Base-by-base conservation (phyloP, 2,113 vertebrate species). In the Canis aureus region DNA sequence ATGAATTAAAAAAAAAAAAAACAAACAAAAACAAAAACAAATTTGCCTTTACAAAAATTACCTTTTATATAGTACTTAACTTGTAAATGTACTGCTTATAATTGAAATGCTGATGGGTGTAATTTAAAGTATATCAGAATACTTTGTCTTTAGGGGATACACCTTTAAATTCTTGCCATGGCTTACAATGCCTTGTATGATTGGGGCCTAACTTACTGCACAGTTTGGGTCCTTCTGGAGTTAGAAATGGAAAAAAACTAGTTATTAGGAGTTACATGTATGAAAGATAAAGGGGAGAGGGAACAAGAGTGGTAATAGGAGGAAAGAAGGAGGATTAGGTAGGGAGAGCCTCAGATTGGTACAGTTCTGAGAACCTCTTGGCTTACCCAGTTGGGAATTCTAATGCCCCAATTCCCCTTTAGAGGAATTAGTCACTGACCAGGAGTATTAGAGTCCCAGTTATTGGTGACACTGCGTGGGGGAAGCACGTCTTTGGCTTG, bases 101-200 rank as follows among this genome's bases (percentile, higher is more conserved):
- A 62, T 76, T 97, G 27, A 69, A 92, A 89, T 49, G 35, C 15
- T 86, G 35, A 53, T 74, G 13, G 17, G 7, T 83, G 0, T 64
- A 38, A 59, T 76, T 85, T 79, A 89, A 86, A 49, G 20, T 62
- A 89, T 79, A 89, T 96, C 66, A 91, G 57, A 89, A 38, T 16
- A 73, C 35, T 62, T 73, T 92, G 11, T 67, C 27, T n/a, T 35
- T 23, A 73, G 53, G 11, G 1, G 6, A 5, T 84, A 43, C 27
- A 4, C 64, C 73, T 92, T 13, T 13, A 84, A 53, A 76, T 79
- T 95, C 69, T 94, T 90, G 2, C 13, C n/a, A 1, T n/a, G 8
- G 13, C 2, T 91, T 91, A 49, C 9, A 88, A 0, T 81, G 22
- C 11, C 20, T 23, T 93, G 0, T 17, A 17, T 43, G 29, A 60